These are phyloP conservation scores for Drosophila putrida DNA, from an alignment of 2,888 invertebrate genomes.

Conservation along the genomic window DNA sequence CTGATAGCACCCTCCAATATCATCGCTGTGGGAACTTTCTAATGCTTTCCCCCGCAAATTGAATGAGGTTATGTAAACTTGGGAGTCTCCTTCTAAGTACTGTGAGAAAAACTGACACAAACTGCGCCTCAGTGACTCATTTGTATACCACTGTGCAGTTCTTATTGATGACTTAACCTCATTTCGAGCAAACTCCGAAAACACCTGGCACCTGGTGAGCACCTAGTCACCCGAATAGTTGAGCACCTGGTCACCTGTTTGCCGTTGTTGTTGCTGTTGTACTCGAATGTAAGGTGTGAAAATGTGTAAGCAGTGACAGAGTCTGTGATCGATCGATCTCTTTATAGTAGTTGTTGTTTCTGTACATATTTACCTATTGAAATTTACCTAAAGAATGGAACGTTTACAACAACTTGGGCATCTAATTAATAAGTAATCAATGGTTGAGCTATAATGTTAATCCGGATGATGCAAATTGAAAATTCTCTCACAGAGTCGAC, in stretches of 20 bases:
- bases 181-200: conserved; percentile 50
- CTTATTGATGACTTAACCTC: conserved; percentile 79
- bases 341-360: conserved; percentile 11
- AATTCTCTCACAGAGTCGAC: conserved; percentile 7
- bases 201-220: conserved; percentile 63
- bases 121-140: conserved; percentile 70
- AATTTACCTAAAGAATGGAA: conserved; percentile 12
- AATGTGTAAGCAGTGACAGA: conserved; percentile 44
- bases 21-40: conserved; percentile 73
- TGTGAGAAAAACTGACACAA: conserved; percentile 69
- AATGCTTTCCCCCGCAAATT: conserved; percentile 55
- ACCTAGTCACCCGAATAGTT: conserved; percentile 14
- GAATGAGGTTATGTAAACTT: conserved; percentile 71
- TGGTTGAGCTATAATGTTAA: conserved; percentile 18
- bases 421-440: conserved; percentile 68
- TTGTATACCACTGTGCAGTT: conserved; percentile 56
- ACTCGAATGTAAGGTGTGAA: conserved; percentile 64
- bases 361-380: conserved; percentile 44
- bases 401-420: conserved; percentile 20
- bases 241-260: conserved; percentile 51
- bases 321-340: conserved; percentile 61
- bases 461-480: conserved; percentile 39
- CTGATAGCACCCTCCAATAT: conserved; percentile 31
- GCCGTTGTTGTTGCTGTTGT: conserved; percentile 17
- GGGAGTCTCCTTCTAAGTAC: conserved; percentile 60